phyloP scores from a whole-genome alignment of 2,113 vertebrate species.

The Salvelinus namaycush region DNA sequence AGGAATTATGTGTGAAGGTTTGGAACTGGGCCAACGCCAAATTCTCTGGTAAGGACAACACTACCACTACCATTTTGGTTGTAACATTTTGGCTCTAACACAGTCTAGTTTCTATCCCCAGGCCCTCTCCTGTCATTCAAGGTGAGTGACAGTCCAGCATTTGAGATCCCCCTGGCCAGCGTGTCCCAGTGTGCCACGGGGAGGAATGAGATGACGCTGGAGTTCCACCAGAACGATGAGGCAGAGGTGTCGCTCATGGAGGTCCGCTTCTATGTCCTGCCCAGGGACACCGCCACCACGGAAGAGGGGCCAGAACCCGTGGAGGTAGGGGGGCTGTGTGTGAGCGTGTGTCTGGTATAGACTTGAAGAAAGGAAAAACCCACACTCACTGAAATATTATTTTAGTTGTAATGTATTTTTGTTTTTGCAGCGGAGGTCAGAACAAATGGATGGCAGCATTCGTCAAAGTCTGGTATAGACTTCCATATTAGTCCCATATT shows the following conservation, averaged over 20 bases:
- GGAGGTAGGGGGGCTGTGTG: slow-evolving; percentile 73
- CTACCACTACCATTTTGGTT: too few relatives aligned
- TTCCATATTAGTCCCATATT: too few relatives aligned
- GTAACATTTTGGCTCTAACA: too few relatives aligned
- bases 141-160: slow-evolving; percentile 87
- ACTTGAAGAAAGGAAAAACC: too few relatives aligned
- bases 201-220: slow-evolving; percentile 95
- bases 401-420: too few relatives aligned
- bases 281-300: slow-evolving; percentile 68
- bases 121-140: slow-evolving; percentile 92
- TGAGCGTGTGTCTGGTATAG: too few relatives aligned
- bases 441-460: too few relatives aligned
- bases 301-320: slow-evolving; percentile 92
- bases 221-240: slow-evolving; percentile 97
- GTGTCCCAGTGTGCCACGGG: slow-evolving; percentile 96
- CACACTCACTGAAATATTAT: too few relatives aligned
- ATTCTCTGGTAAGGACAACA: slow-evolving; percentile 83
- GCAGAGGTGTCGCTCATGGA: slow-evolving; percentile 97
- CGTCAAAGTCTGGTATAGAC: too few relatives aligned
- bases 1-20: slow-evolving; percentile 93
- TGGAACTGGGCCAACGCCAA: slow-evolving; percentile 98
- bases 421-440: too few relatives aligned
- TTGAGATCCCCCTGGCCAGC: slow-evolving; percentile 91
- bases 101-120: slow-evolving; percentile 44
- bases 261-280: slow-evolving; percentile 95